Evolutionary conservation across 2,797 vertebrate genomes (phyloP), one percentile per base, ranked within the genome.

Genomic region (Sebastes diploproa): DNA sequence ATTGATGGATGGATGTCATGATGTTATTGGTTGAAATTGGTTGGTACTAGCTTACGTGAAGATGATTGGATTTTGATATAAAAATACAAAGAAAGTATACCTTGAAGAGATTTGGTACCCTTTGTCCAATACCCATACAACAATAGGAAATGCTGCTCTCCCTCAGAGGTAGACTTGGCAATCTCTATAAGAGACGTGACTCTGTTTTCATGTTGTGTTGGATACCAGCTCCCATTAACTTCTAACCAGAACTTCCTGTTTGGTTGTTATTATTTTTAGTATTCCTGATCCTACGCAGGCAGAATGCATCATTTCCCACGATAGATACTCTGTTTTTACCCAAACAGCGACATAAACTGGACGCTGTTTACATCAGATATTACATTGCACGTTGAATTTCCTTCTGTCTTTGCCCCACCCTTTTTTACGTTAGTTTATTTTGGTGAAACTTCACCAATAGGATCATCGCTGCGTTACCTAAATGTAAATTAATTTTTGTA

Each of bases 201-300:
- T 75, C 10, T 86, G 74, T 86, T 88, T 81, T 80, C 52, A 27
- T 73, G 73, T 63, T 89, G 83, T 88, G 75, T 69, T 90, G 86
- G 87, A 90, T 77, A 89, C 85, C 2, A 59, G 56, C 61, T 23
- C 60, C 65, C 62, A 70, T 81, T 77, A 10, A 68, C 71, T 78
- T 75, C 72, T 23, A 60, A 65, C 78, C 68, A 58, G 82, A 79
- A 77, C 85, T 86, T 93, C 92, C 88, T 86, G 81, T 77, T 77
- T 64, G 36, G 75, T 84, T 66, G 7, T 25, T 71, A 50, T 42
- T 90, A 87, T 82, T 88, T 86, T 91, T 88, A 85, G 80, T 73
- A 36, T 58, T 85, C 66, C 63, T 46, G 5, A 64, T 71, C 27
- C 29, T 34, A 9, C 38, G 3, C 22, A 59, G 84, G 13, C 56